Conservation (phyloP, 2,888 invertebrate genomes). For the Reticulitermes lucifugus region DNA sequence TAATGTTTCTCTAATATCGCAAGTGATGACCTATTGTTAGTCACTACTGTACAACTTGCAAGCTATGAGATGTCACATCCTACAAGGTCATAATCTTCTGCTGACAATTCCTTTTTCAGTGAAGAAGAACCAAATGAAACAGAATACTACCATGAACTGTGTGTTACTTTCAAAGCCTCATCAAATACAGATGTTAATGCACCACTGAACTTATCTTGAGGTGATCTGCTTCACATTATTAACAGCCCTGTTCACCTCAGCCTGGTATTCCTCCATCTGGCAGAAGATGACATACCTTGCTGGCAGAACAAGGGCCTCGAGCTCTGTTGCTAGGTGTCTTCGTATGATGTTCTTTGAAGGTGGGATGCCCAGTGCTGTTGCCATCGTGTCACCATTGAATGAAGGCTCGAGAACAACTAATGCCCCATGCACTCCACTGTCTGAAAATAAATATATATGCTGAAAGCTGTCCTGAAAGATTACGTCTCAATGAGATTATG, state of each 20-base stretch:
- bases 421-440: slow-evolving; percentile 96
- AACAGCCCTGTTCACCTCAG: slow-evolving; percentile 76
- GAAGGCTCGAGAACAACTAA: slow-evolving; percentile 93
- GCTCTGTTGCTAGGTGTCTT: slow-evolving; percentile 89
- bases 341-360: slow-evolving; percentile 93
- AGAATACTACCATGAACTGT: not conserved
- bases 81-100: no score
- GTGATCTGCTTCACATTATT: slow-evolving; percentile 57
- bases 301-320: slow-evolving; percentile 90
- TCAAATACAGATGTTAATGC: slow-evolving; percentile 2
- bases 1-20: no score
- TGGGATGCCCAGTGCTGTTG: slow-evolving; percentile 91
- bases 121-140: not conserved
- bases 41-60: no score
- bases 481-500: no score
- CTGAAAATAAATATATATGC: slow-evolving; percentile 65
- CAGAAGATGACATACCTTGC: slow-evolving; percentile 93
- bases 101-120: not conserved
- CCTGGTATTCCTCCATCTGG: slow-evolving; percentile 87
- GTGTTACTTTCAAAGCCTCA: not conserved
- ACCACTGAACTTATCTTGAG: slow-evolving; percentile 46
- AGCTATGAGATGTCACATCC: no score
- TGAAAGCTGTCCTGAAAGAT: not conserved
- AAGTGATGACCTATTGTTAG: not conserved
- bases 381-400: slow-evolving; percentile 95